Evolutionary conservation across 1,140 invertebrate genomes (phyloP), one percentile per base, ranked within the genome.

Genomic region (Zaprionus camerounensis): DNA sequence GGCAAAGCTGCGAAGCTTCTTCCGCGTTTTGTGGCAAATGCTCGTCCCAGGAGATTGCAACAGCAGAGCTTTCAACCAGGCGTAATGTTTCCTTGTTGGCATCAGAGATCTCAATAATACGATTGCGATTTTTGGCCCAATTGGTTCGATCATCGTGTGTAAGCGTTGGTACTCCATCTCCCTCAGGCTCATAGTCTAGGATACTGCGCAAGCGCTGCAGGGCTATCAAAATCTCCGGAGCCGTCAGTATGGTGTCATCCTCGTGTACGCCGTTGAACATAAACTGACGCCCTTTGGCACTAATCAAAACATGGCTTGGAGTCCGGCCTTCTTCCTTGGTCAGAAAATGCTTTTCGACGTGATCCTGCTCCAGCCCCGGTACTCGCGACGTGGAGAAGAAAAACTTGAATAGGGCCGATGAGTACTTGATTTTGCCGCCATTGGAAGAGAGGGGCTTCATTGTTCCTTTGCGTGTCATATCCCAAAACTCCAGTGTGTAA

Each of bases 381-480:
- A 96, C 92, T 22, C 96, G 93, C 12, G 94, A 94, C 4, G 95
- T 96, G 70, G 96, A 96, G 87, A 95, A 97, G 53, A 95, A 93
- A 20, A 94, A 90, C 79, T 95, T 95, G 90, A 95, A 96, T 80
- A 96, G 94, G 0, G 76, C 78, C 31, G 93, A 93, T 11, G 91
- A 90, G 66, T 93, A 93, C 57, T 91, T 91, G n/a, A 88, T 82
- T 58, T 88, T 90, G 5, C 92, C 92, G 6, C 91, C 92, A 67
- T 94, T 93, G 9, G 95, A 95, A 78, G 95, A 95, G 28, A 96
- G 91, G 4, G 96, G 96, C 38, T 96, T 94, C 31, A 94, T 92
- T 62, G 93, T 93, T 79, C 95, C 90, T 24, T 87, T 88, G 3
- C 91, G 77, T 4, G 92, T 70, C 5, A 93, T 62, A 59, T 92